Evolutionary conservation across 2,888 invertebrate genomes (phyloP).

Genomic region (Lamellibrachia columna): DNA sequence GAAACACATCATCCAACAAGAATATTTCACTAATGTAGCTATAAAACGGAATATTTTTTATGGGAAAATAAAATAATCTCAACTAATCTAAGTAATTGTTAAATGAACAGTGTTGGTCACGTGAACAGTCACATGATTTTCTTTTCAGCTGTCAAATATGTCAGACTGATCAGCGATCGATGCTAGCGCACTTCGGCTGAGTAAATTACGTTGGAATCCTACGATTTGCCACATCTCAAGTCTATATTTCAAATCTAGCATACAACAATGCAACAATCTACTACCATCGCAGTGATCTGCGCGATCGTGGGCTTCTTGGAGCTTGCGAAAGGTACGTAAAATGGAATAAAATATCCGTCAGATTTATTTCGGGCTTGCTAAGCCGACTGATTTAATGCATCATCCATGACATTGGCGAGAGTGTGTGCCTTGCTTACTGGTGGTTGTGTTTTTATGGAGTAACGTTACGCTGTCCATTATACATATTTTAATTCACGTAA

Average conservation of each 20-base stretch:
- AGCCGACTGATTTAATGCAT: neutral
- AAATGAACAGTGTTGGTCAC: neutral
- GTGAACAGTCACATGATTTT: neutral
- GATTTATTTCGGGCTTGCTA: neutral
- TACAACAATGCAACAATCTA: neutral
- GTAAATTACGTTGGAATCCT: neutral
- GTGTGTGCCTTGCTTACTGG: neutral
- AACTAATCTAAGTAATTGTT: neutral
- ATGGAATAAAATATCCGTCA: neutral
- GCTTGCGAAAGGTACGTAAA: slow-evolving; percentile 3
- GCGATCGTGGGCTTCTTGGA: neutral
- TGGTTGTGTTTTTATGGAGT: neutral
- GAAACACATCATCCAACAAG: neutral
- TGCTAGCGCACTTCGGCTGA: neutral
- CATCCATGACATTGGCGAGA: neutral
- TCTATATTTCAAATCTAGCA: neutral
- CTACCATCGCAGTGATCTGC: neutral
- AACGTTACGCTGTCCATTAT: neutral
- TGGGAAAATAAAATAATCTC: neutral
- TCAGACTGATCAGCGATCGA: neutral
- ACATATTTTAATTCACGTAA: neutral
- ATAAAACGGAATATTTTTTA: neutral
- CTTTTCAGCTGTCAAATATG: slow-evolving; percentile 5
- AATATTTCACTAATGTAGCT: neutral
- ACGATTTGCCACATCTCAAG: neutral